Base-by-base conservation (phyloP, 1,140 invertebrate species). In the Drosophila melanica region DNA sequence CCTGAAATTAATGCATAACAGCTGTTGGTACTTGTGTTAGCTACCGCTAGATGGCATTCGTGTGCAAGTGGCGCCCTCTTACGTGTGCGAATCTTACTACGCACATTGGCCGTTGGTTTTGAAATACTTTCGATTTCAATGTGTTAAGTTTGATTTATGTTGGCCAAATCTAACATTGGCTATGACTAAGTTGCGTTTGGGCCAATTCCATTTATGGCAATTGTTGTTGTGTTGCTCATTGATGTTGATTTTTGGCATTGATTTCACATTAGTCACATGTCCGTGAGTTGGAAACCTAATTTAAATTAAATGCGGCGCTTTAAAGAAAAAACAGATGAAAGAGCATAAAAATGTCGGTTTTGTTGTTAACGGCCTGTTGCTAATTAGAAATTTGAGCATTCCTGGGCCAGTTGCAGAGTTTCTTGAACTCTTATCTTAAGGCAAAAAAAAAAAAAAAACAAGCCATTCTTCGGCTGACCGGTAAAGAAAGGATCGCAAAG, bases 301-400 rank as follows among this genome's bases (percentile, higher is more conserved):
- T 69, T 7, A 33, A 59, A 30, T 39, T 33, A 9, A 58, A 12
- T 10, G 30, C 5, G 12, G 18, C 6, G 39, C 33, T 14, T 9
- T n/a, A 60, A 60, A 77, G 75, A 62, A 6, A 16, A 60, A 60
- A 77, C 71, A 62, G 75, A 62, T 8, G 20, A 60, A 60, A 77
- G 75, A 62, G 75, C 58, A 89, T 79, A 68, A 44, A 39, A 58
- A 58, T 63, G 63, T 66, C 77, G 65, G 57, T 48, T 74, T 59
- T 44, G 16, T 35, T 62, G 27, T 58, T 58, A 45, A 70, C 68
- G 39, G 74, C 55, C 48, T 45, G 35, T 72, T 75, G 58, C 78
- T 72, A 66, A 81, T 85, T 78, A 78, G 70, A 85, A 75, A 86
- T 65, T 65, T 77, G 75, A 85, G 74, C 64, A 66, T 75, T 66